These are phyloP conservation scores for Dasysyrphus tricinctus DNA, from an alignment of 2,888 invertebrate species.

Conservation along the genomic window DNA sequence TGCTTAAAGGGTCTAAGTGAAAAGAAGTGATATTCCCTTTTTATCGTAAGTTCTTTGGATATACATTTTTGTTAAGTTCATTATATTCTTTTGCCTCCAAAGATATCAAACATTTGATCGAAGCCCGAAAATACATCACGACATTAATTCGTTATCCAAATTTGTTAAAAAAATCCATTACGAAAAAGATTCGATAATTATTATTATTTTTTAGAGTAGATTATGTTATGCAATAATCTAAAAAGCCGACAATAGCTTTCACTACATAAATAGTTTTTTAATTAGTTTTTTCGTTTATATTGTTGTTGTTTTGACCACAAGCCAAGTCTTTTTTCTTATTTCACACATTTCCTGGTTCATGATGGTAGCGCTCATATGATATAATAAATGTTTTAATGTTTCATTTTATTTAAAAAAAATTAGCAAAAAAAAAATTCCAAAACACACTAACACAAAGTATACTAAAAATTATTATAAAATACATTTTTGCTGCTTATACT, in stretches of 20 bases:
- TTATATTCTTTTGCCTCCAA: too few relatives aligned
- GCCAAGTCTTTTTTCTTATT: slow-evolving; percentile 4
- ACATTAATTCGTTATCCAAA: too few relatives aligned
- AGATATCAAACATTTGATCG: too few relatives aligned
- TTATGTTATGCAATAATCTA: background rate
- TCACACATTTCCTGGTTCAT: background rate
- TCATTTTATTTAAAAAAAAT: background rate
- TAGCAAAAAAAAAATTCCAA: background rate
- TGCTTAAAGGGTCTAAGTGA: too few relatives aligned
- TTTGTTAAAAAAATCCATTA: too few relatives aligned
- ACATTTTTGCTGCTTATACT: background rate
- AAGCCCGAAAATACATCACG: too few relatives aligned
- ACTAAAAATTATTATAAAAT: slow-evolving; percentile 20
- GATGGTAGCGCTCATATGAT: background rate
- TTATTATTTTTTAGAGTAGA: background rate
- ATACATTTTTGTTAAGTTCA: too few relatives aligned
- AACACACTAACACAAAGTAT: background rate
- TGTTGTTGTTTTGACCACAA: background rate
- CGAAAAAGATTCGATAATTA: too few relatives aligned
- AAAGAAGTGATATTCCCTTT: too few relatives aligned
- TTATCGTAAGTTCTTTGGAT: too few relatives aligned
- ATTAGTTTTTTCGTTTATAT: background rate
- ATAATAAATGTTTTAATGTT: background rate
- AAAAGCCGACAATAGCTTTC: background rate
- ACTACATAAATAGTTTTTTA: background rate